Conservation (phyloP, 2,113 vertebrate genomes). For the Peromyscus leucopus region DNA sequence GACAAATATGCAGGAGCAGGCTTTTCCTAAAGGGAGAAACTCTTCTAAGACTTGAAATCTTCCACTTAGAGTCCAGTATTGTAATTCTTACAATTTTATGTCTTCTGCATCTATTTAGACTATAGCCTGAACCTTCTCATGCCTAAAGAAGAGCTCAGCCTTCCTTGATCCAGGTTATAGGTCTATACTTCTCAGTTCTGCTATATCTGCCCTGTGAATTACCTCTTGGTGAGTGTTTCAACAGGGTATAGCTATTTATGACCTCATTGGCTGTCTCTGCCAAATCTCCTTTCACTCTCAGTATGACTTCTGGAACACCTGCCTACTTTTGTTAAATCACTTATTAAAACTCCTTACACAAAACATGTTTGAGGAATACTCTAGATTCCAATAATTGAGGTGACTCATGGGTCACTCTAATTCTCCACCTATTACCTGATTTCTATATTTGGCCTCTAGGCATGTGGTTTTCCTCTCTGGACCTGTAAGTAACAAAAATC, state of each 20-base stretch:
- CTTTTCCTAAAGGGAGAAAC: not conserved
- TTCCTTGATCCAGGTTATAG: not conserved
- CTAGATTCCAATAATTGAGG: not conserved
- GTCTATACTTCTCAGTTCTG: not conserved
- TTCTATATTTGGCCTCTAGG: fast-evolving
- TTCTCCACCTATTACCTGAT: not conserved
- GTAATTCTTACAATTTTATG: not conserved
- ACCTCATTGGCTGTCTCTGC: fast-evolving
- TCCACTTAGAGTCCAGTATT: not conserved
- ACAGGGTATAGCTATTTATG: too few relatives aligned
- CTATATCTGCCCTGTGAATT: not conserved
- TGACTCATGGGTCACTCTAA: not conserved
- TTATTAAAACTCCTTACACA: not conserved
- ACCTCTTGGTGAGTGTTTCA: not conserved
- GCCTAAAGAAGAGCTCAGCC: not conserved
- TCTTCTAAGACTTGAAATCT: not conserved
- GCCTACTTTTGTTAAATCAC: not conserved
- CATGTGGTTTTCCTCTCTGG: fast-evolving
- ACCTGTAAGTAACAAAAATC: not conserved
- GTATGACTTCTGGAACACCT: not conserved
- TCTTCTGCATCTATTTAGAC: not conserved
- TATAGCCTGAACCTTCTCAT: not conserved
- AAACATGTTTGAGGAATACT: not conserved
- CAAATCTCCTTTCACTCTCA: not conserved
- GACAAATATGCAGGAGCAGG: not conserved